phyloP scores from a whole-genome alignment of 2,888 invertebrate genomes.

The Crocallis elinguaria region DNA sequence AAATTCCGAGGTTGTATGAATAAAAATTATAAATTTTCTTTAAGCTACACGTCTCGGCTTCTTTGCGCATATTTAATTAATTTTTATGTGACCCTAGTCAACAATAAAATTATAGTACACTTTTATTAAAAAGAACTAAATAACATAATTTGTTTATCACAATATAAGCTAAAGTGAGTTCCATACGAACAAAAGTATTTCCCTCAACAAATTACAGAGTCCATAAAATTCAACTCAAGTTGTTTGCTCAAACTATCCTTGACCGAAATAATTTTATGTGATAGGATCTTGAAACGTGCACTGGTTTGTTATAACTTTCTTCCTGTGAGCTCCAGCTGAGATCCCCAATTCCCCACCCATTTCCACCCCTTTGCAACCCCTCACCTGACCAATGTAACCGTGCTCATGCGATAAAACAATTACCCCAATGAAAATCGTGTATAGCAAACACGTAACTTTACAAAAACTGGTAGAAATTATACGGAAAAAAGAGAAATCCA shows the following conservation, averaged over 20 bases:
- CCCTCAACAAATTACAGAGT: constrained; percentile 56
- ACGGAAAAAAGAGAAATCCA: constrained; percentile 14
- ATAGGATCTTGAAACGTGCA: constrained; percentile 76
- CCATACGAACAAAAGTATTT: constrained; percentile 37
- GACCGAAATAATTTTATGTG: constrained; percentile 76
- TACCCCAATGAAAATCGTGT: constrained; percentile 73
- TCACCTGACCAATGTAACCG: constrained; percentile 61
- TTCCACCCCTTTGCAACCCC: constrained; percentile 31
- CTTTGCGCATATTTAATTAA: too few relatives aligned
- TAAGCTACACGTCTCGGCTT: too few relatives aligned
- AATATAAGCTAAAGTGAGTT: background rate
- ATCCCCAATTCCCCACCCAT: constrained; percentile 41
- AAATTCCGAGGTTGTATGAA: too few relatives aligned
- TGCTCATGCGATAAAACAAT: constrained; percentile 84
- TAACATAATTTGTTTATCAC: background rate
- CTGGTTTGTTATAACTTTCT: constrained; percentile 74
- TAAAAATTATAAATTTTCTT: too few relatives aligned
- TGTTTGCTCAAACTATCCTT: constrained; percentile 74
- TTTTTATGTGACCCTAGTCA: too few relatives aligned
- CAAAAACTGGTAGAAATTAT: constrained; percentile 30
- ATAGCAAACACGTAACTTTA: constrained; percentile 50
- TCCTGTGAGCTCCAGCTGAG: constrained; percentile 65
- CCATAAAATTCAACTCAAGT: constrained; percentile 55
- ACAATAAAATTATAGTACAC: too few relatives aligned
- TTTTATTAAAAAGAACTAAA: too few relatives aligned